phyloP scores from a whole-genome alignment of 1,140 invertebrate genomes.

The Rhyacophila brunnea region DNA sequence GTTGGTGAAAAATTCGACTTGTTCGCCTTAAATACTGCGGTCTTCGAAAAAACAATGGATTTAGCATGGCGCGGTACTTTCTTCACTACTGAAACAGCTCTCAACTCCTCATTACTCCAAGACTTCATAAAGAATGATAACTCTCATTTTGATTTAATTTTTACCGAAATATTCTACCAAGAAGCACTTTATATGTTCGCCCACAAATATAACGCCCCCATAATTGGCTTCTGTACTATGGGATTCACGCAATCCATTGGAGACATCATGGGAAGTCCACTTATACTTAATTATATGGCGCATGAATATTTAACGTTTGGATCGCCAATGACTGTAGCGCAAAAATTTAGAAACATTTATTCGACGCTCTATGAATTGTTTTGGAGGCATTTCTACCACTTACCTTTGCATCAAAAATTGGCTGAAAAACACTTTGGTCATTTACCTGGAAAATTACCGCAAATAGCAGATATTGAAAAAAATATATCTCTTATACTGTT shows the following conservation, averaged over 20 bases:
- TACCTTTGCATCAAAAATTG: conserved; percentile 37
- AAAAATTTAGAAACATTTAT: conserved; percentile 27
- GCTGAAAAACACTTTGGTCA: conserved; percentile 41
- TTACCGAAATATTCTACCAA: conserved; percentile 46
- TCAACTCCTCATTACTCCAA: conserved; percentile 43
- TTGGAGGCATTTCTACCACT: conserved; percentile 21
- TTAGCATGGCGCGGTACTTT: conserved; percentile 14
- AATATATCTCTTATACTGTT: conserved; percentile 43
- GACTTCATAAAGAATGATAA: conserved; percentile 40
- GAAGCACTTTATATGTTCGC: conserved; percentile 49
- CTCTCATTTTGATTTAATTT: conserved; percentile 45
- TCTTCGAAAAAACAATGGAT: conserved; percentile 3
- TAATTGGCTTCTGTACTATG: conserved; percentile 43
- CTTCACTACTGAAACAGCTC: conserved; percentile 37
- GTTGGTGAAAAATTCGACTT: conserved; percentile 18
- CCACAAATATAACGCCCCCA: conserved; percentile 44
- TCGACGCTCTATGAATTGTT: conserved; percentile 20
- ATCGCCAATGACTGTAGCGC: conserved; percentile 20
- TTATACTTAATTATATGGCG: conserved; percentile 42
- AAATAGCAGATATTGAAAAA: conserved; percentile 39
- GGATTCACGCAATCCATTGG: conserved; percentile 47
- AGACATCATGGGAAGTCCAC: conserved; percentile 42
- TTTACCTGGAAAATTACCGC: conserved; percentile 37
- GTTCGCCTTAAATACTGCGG: conserved; percentile 3
- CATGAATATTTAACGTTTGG: conserved; percentile 40